phyloP scores from a whole-genome alignment of 1,140 invertebrate genomes.

The Sitophilus oryzae region DNA sequence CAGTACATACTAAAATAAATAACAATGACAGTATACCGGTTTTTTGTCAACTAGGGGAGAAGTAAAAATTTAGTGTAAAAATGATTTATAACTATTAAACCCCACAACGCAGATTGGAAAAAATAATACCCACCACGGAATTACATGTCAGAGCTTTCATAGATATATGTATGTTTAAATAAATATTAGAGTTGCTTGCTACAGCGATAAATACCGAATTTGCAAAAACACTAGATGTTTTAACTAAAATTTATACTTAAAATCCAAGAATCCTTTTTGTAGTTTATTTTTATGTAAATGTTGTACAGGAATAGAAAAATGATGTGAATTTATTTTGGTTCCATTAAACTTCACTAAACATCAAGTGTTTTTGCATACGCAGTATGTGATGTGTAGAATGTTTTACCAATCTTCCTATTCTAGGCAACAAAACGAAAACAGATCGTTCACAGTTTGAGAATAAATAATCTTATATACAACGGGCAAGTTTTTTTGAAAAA shows the following conservation, averaged over 20 bases:
- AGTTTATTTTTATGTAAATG: too few relatives aligned
- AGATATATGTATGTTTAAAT: background rate
- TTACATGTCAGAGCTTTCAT: too few relatives aligned
- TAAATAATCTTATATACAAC: conserved; percentile 32
- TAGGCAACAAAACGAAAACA: background rate
- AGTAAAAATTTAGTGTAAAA: background rate
- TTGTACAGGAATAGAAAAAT: too few relatives aligned
- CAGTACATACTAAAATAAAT: background rate
- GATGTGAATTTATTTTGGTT: too few relatives aligned
- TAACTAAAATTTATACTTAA: too few relatives aligned
- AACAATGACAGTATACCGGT: background rate
- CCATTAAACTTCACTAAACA: background rate
- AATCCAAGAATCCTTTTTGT: too few relatives aligned
- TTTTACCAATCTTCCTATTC: background rate
- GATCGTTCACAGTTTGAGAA: background rate
- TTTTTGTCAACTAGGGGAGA: background rate
- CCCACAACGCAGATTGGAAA: background rate
- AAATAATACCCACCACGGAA: background rate
- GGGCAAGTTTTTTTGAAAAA: conserved; percentile 29
- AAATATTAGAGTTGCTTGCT: background rate
- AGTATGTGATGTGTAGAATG: background rate
- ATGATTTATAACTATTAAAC: background rate
- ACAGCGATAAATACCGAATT: background rate
- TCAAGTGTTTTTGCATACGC: background rate
- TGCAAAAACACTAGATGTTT: background rate